Base-by-base conservation (phyloP, 2,797 vertebrate genomes). In the Acrossocheilus fasciatus region DNA sequence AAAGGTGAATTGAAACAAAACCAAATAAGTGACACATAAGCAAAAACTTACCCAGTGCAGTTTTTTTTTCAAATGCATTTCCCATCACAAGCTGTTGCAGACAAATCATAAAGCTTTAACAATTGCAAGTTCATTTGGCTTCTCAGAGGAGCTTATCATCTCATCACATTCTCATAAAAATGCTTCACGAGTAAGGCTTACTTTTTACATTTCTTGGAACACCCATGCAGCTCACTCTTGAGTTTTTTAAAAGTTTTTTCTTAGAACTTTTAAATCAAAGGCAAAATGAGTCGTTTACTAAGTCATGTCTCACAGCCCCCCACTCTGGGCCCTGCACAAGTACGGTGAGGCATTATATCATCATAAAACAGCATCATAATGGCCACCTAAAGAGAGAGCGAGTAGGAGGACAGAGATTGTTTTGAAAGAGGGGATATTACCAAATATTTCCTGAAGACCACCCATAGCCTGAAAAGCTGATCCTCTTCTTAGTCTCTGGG, bases 371-470 rank as follows among this genome's bases (percentile, higher is more conserved):
- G 81, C 81, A 78, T 47, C 66, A 59, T 87, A 77, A 88, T 62
- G 74, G 39, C 83, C 78, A 85, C 64, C 59, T 76, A 52, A 82
- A 85, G 62, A 70, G 83, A 78, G 36, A 64, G 9, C 12, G 4
- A 39, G 77, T 30, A 79, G 83, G 66, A 66, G 30, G 72, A 86
- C 34, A 75, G 57, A 82, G 14, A 81, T 47, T 80, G 68, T 79
- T 79, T 70, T 52, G 70, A 78, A 83, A 78, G 15, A 78, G 62
- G 36, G 39, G 41, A 75, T 76, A 68, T 75, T 57, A 70, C 47
- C 73, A 72, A 72, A 83, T 87, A 72, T 83, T 83, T 83, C 81
- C 86, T 62, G 52, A 62, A 79, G 86, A 87, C 86, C 86, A 87
- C 86, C 86, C 86, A 87, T 78, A 79, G 81, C 52, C 77, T 81